Conservation (phyloP, 2,888 invertebrate genomes). For the Brachyopa scutellaris region DNA sequence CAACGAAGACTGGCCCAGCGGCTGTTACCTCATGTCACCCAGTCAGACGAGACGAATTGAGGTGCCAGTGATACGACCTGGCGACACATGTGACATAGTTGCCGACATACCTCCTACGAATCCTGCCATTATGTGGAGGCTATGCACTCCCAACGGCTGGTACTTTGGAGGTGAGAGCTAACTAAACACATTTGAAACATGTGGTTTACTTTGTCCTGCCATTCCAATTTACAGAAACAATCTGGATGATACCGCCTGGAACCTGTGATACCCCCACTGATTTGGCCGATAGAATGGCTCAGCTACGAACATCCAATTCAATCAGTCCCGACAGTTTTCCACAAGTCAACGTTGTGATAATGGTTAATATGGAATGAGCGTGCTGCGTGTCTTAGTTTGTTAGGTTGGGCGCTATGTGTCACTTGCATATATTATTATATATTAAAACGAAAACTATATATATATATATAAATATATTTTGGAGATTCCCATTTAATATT, state of each 20-base stretch:
- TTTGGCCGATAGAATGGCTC: constrained; percentile 80
- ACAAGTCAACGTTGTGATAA: constrained; percentile 82
- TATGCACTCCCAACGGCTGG: constrained; percentile 92
- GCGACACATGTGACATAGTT: constrained; percentile 89
- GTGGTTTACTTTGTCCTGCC: constrained; percentile 10
- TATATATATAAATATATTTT: constrained; percentile 55
- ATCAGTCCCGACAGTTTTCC: constrained; percentile 79
- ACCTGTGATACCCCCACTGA: constrained; percentile 79
- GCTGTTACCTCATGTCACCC: constrained; percentile 88
- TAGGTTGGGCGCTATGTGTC: constrained; percentile 71
- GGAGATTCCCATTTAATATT: constrained; percentile 64
- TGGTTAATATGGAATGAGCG: constrained; percentile 80
- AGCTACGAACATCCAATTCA: constrained; percentile 78
- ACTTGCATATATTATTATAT: constrained; percentile 69
- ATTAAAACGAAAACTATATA: constrained; percentile 26
- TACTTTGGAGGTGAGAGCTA: constrained; percentile 98
- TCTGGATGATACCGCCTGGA: constrained; percentile 81
- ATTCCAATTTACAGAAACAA: constrained; percentile 82
- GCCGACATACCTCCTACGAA: constrained; percentile 88
- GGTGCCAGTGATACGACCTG: constrained; percentile 87
- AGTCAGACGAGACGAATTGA: constrained; percentile 80
- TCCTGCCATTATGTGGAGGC: constrained; percentile 94
- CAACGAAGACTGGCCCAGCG: constrained; percentile 92
- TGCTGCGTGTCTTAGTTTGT: constrained; percentile 65
- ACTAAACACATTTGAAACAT: constrained; percentile 39